These are phyloP conservation scores for Manis javanica DNA, from an alignment of 2,797 vertebrate species.

Conservation along the genomic window DNA sequence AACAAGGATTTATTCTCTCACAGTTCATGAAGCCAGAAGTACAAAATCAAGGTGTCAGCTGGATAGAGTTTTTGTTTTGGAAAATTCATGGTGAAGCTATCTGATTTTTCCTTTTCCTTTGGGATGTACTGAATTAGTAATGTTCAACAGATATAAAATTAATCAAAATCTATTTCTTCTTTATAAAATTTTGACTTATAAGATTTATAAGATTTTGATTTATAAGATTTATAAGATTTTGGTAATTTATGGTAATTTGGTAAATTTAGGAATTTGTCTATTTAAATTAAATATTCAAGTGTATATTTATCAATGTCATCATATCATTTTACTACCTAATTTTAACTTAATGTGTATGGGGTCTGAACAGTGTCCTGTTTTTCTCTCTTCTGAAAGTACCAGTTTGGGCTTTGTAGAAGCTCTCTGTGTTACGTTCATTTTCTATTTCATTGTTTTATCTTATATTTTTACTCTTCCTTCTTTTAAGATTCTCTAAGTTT, in stretches of 20 bases:
- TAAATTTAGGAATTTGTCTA: background rate
- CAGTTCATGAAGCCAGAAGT: background rate
- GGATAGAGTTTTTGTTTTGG: background rate
- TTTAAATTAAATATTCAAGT: background rate
- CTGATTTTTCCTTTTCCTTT: background rate
- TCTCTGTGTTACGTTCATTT: background rate
- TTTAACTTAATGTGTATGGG: background rate
- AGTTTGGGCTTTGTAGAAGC: background rate
- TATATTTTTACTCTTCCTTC: background rate
- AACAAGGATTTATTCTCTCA: background rate
- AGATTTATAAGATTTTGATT: too few relatives aligned
- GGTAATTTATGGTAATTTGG: background rate
- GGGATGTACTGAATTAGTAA: background rate
- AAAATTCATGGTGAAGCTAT: background rate
- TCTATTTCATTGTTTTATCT: background rate
- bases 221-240: background rate
- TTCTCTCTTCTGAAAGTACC: background rate
- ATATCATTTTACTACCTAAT: background rate
- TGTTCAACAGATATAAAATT: background rate
- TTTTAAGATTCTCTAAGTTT: background rate
- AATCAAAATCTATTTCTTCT: background rate
- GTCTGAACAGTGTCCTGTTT: background rate
- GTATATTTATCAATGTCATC: background rate
- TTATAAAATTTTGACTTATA: background rate
- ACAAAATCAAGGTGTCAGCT: background rate